phyloP scores from a whole-genome alignment of 64 coral and sea anemone genomes.

The Catalaphyllia jardinei region DNA sequence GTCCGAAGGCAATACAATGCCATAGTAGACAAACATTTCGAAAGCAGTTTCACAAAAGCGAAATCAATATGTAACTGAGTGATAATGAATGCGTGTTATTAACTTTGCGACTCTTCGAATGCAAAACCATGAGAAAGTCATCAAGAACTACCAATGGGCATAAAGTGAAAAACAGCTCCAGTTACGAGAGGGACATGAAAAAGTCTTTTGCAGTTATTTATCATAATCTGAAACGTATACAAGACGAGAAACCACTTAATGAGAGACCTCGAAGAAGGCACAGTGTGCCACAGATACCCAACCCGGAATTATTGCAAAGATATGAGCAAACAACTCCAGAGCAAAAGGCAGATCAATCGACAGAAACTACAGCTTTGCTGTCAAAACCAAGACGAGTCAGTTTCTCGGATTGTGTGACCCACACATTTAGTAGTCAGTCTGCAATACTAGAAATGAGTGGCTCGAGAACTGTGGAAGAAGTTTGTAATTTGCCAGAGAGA shows the following conservation, averaged over 20 bases:
- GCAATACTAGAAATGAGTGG: neutral
- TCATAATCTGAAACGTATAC: slow-evolving; percentile 31
- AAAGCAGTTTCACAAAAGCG: neutral
- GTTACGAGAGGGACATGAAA: slow-evolving; percentile 16
- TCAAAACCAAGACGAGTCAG: neutral
- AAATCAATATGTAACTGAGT: neutral
- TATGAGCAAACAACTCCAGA: neutral
- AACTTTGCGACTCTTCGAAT: neutral
- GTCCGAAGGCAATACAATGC: neutral
- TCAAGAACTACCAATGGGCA: neutral
- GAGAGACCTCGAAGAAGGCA: neutral
- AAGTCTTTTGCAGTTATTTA: slow-evolving; percentile 32
- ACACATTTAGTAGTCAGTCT: neutral
- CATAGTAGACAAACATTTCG: no score
- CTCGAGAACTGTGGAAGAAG: neutral
- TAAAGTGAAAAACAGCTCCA: neutral
- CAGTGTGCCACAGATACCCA: neutral
- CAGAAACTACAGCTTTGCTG: neutral
- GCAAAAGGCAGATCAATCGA: neutral
- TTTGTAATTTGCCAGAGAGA: neutral
- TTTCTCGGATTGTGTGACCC: neutral
- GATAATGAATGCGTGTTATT: neutral
- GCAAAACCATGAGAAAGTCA: neutral
- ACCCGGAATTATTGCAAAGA: neutral
- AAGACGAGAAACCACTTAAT: neutral